A percentile compares a stretch with the other conserved stretches of the same genome.
Evolutionary conservation across 2,888 invertebrate species (phyloP).

Genomic region (Chaetogeoica ovagalla): DNA sequence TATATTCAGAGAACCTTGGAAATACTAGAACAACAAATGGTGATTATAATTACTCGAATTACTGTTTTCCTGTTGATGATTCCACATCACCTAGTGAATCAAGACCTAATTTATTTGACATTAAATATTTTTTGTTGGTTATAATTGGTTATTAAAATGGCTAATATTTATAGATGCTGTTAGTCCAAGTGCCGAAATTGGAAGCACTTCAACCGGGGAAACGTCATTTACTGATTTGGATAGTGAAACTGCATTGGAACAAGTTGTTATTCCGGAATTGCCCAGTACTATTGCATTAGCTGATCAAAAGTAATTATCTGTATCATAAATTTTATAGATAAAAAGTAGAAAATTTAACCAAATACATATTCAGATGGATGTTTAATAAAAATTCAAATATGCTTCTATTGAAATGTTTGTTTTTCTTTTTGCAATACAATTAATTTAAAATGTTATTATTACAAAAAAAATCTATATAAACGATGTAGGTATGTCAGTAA

Average conservation of each 20-base stretch:
- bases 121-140: not conserved
- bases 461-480: too few relatives aligned
- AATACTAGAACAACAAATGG: conserved; percentile 67
- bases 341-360: not conserved
- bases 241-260: conserved; percentile 61
- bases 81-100: conserved; percentile 12
- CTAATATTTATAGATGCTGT: conserved; percentile 60
- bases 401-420: too few relatives aligned
- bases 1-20: conserved; percentile 84
- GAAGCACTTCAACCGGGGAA: conserved; percentile 67
- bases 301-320: conserved; percentile 58
- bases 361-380: not conserved
- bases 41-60: conserved; percentile 65
- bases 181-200: conserved; percentile 62
- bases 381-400: not conserved
- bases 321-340: not conserved
- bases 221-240: conserved; percentile 62
- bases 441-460: not conserved
- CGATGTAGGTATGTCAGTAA: too few relatives aligned
- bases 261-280: conserved; percentile 65
- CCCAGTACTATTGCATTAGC: conserved; percentile 65
- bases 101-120: not conserved
- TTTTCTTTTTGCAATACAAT: not conserved
- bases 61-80: conserved; percentile 56
- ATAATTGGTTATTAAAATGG: conserved; percentile 60